Conservation (phyloP, 2,888 invertebrate species). For the Microctonus brassicae region DNA sequence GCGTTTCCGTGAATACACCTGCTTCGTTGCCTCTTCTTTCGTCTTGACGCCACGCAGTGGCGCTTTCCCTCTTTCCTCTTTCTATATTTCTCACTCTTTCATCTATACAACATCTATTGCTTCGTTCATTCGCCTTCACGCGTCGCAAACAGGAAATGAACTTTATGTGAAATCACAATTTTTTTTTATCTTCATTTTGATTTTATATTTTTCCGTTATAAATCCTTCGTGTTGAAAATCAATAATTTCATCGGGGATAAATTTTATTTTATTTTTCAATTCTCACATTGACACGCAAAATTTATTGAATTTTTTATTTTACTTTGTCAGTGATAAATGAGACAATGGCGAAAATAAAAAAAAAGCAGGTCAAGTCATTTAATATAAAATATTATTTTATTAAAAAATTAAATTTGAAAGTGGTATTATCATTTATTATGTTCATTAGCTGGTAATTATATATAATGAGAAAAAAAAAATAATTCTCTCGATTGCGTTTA, state of each 20-base stretch:
- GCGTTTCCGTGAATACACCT: constrained; percentile 46
- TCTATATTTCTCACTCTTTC: constrained; percentile 20
- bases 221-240: neutral
- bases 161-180: neutral
- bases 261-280: constrained; percentile 13
- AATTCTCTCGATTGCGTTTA: neutral
- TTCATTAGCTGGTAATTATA: neutral
- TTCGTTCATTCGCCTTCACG: constrained; percentile 29
- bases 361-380: neutral
- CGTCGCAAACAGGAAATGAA: constrained; percentile 23
- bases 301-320: neutral
- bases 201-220: neutral
- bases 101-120: neutral
- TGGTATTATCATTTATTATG: neutral
- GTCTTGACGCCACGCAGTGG: neutral
- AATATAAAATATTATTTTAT: neutral
- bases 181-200: neutral
- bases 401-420: neutral
- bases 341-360: no score
- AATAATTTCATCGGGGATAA: neutral
- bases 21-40: neutral
- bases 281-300: neutral
- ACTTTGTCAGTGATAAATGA: neutral
- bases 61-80: constrained; percentile 26
- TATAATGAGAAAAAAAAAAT: neutral